Base-by-base conservation (phyloP, 1,140 invertebrate species). In the Drosophila persimilis region DNA sequence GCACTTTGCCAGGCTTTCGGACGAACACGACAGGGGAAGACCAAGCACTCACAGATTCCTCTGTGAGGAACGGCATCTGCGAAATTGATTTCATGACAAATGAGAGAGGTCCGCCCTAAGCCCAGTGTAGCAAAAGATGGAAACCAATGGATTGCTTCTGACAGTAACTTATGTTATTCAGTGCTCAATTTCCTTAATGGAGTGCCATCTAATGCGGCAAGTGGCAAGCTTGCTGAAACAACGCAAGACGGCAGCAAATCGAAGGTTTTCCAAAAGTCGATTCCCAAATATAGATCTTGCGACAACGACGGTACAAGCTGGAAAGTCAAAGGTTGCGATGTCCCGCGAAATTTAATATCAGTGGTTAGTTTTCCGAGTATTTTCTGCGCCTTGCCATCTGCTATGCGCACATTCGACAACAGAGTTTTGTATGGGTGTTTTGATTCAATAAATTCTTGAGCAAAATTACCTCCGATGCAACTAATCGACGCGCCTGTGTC, bases 1-100 rank as follows among this genome's bases (percentile, higher is more conserved):
- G n/a, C 4, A 55, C 50, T 6, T 54, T 55, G 5, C 41, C 53
- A 9, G 47, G 35, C 17, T 51, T 70, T 15, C 15, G 17, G 3
- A 70, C 26, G 4, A 69, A 6, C 2, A 61, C 52, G 8, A 41
- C 41, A 3, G 63, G 63, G 5, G 48, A 60, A 4, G 44, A 60
- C 64, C 64, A 67, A 0, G 50, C n/a, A 24, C 50, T 60, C n/a
- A 39, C 7, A 1, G 64, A 47, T 31, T 67, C 64, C 6, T 67
- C 51, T 26, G 4, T 6, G 35, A 65, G 54, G 39, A 11, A 20
- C 51, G 3, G 62, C 53, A 29, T 29, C 8, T 20, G 22, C 24
- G 2, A 57, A 46, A 15, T 64, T 17, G 7, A 64, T 64, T 5
- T 9, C 22, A n/a, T 64, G 53, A 0, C 7, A 9, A 11, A 64